These are phyloP conservation scores for Sylvilagus floridanus DNA, from an alignment of 2,797 vertebrate genomes.

Conservation along the genomic window DNA sequence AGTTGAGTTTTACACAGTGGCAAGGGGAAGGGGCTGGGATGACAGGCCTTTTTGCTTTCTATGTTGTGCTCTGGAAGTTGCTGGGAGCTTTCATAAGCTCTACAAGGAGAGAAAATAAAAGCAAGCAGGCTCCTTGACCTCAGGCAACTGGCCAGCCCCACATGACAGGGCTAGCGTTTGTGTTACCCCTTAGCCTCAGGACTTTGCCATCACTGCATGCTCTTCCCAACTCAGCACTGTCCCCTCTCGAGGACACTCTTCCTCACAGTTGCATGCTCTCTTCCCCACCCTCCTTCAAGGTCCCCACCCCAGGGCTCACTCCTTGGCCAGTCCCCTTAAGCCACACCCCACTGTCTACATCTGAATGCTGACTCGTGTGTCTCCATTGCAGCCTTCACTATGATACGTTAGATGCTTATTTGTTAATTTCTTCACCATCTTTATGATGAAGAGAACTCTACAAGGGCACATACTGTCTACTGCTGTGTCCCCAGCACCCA, in stretches of 20 bases:
- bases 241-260: neutral
- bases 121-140: neutral
- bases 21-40: neutral
- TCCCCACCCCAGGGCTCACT: neutral
- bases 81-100: neutral
- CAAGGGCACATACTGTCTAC: neutral
- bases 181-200: neutral
- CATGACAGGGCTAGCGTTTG: rapidly evolving
- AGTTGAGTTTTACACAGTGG: neutral
- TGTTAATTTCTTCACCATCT: neutral
- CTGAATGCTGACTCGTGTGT: rapidly evolving
- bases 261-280: neutral
- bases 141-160: neutral
- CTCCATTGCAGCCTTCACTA: neutral
- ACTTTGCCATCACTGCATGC: neutral
- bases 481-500: neutral
- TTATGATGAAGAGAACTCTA: neutral
- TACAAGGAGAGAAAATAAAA: neutral
- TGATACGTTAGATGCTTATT: neutral
- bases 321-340: too few species aligned
- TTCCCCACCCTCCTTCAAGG: neutral
- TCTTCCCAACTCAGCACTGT: neutral
- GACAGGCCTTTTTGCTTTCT: neutral
- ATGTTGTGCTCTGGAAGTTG: too few species aligned
- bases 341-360: neutral